phyloP scores from a whole-genome alignment of 2,797 vertebrate genomes.

The Phoxinus dragarum region DNA sequence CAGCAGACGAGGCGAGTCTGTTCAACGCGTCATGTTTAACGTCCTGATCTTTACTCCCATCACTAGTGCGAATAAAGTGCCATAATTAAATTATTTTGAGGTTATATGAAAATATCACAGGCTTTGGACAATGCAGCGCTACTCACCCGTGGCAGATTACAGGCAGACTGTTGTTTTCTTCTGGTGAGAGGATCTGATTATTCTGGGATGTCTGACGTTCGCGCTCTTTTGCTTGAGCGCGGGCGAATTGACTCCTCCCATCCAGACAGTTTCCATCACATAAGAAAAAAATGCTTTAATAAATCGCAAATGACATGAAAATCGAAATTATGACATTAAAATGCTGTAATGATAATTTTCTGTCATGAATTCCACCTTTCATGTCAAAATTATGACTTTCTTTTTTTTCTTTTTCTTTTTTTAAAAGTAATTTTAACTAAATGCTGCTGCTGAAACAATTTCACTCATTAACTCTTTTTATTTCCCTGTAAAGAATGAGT shows the following conservation, averaged over 20 bases:
- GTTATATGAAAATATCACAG: background rate
- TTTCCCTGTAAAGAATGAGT: constrained; percentile 71
- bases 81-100: background rate
- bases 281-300: background rate
- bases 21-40: background rate
- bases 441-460: background rate
- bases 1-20: too few species aligned
- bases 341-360: background rate
- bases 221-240: background rate
- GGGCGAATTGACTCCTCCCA: background rate
- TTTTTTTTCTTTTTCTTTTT: background rate
- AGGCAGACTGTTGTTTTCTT: background rate
- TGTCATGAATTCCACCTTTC: background rate
- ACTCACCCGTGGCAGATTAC: background rate
- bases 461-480: background rate
- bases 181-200: too few species aligned
- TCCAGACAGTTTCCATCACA: background rate
- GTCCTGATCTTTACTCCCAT: background rate
- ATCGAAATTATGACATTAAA: background rate
- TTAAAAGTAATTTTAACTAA: background rate
- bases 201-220: background rate
- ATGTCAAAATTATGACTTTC: background rate
- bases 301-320: too few species aligned
- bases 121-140: background rate
- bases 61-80: background rate